A percentile compares a stretch with the other conserved stretches of the same genome.
These are phyloP conservation scores for Procavia capensis DNA, from an alignment of 2,113 vertebrate genomes.

Conservation along the genomic window DNA sequence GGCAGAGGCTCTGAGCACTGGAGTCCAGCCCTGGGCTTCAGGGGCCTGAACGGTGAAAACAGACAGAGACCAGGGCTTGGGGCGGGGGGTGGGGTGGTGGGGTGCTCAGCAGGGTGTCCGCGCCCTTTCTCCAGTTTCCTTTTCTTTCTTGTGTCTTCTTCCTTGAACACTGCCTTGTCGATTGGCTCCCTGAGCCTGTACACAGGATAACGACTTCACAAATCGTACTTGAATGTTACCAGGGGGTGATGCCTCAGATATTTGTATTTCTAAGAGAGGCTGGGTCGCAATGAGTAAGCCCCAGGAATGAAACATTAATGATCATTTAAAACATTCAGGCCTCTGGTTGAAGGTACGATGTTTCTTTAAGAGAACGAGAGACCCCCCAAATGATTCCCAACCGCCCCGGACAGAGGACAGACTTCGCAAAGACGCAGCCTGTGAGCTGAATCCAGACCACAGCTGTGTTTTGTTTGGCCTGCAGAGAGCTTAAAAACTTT, in stretches of 20 bases:
- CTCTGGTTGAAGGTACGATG: conserved; percentile 37
- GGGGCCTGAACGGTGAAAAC: conserved; percentile 75
- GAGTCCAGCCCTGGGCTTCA: neutral
- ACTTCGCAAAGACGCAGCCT: conserved; percentile 53
- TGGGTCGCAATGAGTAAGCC: neutral
- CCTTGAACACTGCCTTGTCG: neutral
- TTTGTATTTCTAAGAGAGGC: conserved; percentile 26
- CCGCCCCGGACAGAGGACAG: neutral
- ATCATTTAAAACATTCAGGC: conserved; percentile 45
- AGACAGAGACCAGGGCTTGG: conserved; percentile 62
- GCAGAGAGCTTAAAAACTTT: conserved; percentile 63
- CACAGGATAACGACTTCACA: conserved; percentile 43
- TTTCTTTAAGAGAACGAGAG: conserved; percentile 76
- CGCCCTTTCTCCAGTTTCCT: neutral
- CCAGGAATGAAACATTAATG: neutral
- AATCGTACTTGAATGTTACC: neutral
- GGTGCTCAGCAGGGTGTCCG: neutral
- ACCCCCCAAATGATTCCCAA: conserved; percentile 37
- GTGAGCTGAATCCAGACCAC: conserved; percentile 22
- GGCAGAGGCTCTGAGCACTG: neutral
- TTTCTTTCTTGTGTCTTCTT: conserved; percentile 8
- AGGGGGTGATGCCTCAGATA: neutral
- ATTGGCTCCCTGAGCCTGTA: neutral
- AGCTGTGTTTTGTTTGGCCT: conserved; percentile 82
- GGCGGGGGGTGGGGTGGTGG: neutral